phyloP scores from a whole-genome alignment of 2,113 vertebrate genomes.

The Galeopterus variegatus region DNA sequence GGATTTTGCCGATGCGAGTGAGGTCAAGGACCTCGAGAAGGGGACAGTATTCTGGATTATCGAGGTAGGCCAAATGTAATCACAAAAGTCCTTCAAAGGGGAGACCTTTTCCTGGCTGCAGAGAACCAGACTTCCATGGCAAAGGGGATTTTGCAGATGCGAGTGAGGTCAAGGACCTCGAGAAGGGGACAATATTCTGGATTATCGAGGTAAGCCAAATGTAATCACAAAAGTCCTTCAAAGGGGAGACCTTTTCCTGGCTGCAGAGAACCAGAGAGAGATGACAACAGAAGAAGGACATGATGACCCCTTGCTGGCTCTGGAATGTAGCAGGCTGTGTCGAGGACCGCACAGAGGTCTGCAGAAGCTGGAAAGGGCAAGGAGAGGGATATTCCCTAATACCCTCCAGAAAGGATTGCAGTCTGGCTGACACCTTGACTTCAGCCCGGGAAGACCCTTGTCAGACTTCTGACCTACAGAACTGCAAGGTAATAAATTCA shows the following conservation, averaged over 20 bases:
- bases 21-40: background rate
- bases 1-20: background rate
- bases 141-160: background rate
- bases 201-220: background rate
- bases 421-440: background rate
- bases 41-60: background rate
- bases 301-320: background rate
- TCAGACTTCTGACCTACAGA: background rate
- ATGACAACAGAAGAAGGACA: background rate
- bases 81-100: background rate
- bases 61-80: background rate
- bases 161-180: background rate
- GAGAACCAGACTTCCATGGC: background rate
- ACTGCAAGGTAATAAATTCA: background rate
- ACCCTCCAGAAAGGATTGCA: background rate
- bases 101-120: background rate
- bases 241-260: background rate
- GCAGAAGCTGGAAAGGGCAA: background rate
- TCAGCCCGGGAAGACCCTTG: background rate
- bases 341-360: background rate
- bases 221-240: background rate
- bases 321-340: background rate
- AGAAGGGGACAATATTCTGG: background rate
- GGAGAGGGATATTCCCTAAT: background rate
- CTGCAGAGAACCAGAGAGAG: background rate